These are phyloP conservation scores for Nansenia antarctica DNA, from an alignment of 2,113 vertebrate species.

Conservation along the genomic window DNA sequence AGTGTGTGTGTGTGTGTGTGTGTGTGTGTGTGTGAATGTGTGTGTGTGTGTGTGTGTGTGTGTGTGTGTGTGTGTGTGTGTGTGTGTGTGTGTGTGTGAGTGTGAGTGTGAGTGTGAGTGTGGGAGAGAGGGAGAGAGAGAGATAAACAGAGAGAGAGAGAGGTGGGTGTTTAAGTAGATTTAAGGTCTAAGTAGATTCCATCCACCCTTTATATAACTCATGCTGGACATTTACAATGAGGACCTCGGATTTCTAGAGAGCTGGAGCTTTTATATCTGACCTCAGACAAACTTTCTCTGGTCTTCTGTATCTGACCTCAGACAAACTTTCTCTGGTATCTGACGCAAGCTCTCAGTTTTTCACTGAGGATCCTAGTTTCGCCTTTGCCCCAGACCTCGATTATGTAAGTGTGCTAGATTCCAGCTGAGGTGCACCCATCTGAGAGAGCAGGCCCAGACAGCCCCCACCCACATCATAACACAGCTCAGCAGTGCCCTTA, in stretches of 20 bases:
- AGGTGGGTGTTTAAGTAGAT: not conserved
- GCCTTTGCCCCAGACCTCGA: not conserved
- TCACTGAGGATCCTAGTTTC: not conserved
- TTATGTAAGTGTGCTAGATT: conserved; percentile 8
- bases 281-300: no score
- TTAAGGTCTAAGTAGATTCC: not conserved
- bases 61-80: no score
- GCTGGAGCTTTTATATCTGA: not conserved
- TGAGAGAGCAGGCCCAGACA: conserved; percentile 27
- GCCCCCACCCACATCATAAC: not conserved
- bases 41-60: no score
- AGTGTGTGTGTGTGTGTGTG: no score
- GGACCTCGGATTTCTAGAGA: not conserved
- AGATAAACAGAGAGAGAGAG: not conserved
- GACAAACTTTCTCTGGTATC: no score
- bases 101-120: not conserved
- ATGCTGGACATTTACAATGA: not conserved
- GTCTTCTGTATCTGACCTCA: not conserved
- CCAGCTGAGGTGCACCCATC: conserved; percentile 15
- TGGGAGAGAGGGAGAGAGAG: not conserved
- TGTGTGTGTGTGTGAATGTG: no score
- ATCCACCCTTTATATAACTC: not conserved
- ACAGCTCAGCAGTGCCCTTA: conserved; percentile 43
- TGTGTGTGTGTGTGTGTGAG: no score
- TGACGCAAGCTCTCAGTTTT: not conserved